A percentile compares a stretch with the other conserved stretches of the same genome.
Conservation (phyloP, 1,140 invertebrate genomes). For the Neoseiulus cucumeris region DNA sequence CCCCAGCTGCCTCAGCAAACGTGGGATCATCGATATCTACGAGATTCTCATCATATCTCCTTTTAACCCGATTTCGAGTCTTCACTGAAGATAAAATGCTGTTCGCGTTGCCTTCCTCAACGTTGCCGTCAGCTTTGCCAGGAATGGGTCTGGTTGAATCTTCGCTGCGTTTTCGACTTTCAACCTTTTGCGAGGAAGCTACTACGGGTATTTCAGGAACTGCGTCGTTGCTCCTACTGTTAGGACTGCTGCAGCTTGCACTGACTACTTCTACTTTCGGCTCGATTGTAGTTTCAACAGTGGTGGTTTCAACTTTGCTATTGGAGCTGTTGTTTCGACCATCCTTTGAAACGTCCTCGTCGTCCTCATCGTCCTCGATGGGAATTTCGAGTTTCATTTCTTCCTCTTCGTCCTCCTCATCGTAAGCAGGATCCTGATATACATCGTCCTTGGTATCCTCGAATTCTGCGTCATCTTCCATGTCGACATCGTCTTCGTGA, state of each 20-base stretch:
- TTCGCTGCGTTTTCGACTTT: too few species aligned
- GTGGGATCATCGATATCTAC: not conserved
- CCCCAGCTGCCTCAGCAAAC: conserved; percentile 2
- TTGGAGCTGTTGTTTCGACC: too few species aligned
- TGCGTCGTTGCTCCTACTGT: too few species aligned
- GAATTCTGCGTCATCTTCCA: not conserved
- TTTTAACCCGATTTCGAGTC: conserved; percentile 1
- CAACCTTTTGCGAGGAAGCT: too few species aligned
- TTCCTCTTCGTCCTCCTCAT: not conserved
- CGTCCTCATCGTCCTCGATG: not conserved
- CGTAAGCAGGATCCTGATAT: not conserved
- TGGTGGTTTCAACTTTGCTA: too few species aligned
- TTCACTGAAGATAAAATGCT: conserved; percentile 5
- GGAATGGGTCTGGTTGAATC: too few species aligned
- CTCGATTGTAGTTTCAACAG: too few species aligned
- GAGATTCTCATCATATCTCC: conserved; percentile 3
- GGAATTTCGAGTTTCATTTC: not conserved
- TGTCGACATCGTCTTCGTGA: not conserved
- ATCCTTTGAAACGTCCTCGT: not conserved
- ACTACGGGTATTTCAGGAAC: too few species aligned
- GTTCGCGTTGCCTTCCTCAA: not conserved
- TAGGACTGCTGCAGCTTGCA: too few species aligned
- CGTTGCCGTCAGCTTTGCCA: too few species aligned
- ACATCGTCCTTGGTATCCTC: not conserved
- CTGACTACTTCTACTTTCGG: too few species aligned